Percentiles rank a stretch among this genome's conserved stretches.
phyloP scores from a whole-genome alignment of 2,113 vertebrate species.

The Mirza zaza region DNA sequence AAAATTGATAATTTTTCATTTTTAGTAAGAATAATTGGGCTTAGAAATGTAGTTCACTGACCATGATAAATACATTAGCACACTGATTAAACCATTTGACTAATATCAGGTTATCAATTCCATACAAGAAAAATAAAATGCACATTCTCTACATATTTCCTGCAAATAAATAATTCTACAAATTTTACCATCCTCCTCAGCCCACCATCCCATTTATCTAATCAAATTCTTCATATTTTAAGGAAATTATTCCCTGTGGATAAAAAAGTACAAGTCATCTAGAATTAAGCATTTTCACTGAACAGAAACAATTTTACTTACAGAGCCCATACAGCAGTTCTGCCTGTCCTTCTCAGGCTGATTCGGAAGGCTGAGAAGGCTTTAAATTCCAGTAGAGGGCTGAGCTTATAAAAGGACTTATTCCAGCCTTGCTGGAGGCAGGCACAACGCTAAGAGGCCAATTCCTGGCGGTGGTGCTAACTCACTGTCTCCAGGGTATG shows the following conservation, averaged over 20 bases:
- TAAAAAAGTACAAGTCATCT: not conserved
- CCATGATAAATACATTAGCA: not conserved
- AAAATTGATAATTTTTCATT: not conserved
- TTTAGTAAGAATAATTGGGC: not conserved
- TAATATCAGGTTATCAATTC: not conserved
- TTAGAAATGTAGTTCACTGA: conserved; percentile 10
- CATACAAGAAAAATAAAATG: not conserved
- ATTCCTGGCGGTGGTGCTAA: not conserved
- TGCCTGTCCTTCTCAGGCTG: not conserved
- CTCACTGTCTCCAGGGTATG: conserved; percentile 42
- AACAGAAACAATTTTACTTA: conserved; percentile 64
- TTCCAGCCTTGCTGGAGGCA: not conserved
- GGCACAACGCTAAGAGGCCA: not conserved
- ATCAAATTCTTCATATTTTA: not conserved
- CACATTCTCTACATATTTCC: not conserved
- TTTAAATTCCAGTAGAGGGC: not conserved
- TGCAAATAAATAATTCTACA: not conserved
- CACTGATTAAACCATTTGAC: not conserved
- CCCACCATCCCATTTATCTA: not conserved
- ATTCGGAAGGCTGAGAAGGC: not conserved
- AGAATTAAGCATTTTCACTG: not conserved
- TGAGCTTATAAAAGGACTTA: not conserved
- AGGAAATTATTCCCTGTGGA: not conserved
- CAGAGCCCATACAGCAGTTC: conserved; percentile 11
- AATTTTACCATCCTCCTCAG: not conserved